phyloP scores from a whole-genome alignment of 35 echinoderm and acorn worm genomes.

The Holothuria glaberrima region DNA sequence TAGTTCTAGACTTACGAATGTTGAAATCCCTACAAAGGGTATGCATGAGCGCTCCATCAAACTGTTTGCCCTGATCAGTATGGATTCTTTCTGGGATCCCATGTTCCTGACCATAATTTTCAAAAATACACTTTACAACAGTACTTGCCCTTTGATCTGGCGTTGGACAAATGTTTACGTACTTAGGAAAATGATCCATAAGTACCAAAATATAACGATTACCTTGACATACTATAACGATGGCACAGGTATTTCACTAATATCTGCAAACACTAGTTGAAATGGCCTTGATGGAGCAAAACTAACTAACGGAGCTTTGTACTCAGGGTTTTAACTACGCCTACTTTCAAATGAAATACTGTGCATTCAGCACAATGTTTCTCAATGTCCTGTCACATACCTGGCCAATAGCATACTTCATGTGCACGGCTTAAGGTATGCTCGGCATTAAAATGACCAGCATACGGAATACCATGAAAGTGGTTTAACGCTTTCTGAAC shows the following conservation, averaged over 20 bases:
- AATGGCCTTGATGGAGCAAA: too few relatives aligned
- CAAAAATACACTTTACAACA: slow-evolving; percentile 20
- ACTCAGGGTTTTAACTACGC: too few relatives aligned
- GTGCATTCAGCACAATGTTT: not conserved
- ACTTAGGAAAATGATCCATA: slow-evolving; percentile 22
- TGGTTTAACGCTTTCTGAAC: not conserved
- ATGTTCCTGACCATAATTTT: slow-evolving; percentile 32
- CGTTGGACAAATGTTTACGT: slow-evolving; percentile 28
- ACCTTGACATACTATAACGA: not conserved
- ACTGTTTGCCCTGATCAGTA: not conserved
- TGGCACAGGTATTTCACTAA: too few relatives aligned
- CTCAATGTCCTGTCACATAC: not conserved
- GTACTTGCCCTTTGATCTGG: slow-evolving; percentile 36
- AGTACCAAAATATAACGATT: slow-evolving; percentile 24
- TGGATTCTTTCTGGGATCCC: slow-evolving; percentile 43
- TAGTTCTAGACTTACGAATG: slow-evolving; percentile 5
- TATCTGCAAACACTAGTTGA: too few relatives aligned
- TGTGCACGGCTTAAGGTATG: not conserved
- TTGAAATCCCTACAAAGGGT: not conserved
- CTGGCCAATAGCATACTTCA: not conserved
- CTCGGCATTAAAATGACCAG: not conserved
- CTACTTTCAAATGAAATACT: too few relatives aligned
- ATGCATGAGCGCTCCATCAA: slow-evolving; percentile 6
- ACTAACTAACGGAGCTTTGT: too few relatives aligned
- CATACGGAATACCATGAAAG: not conserved